Evolutionary conservation across 2,797 vertebrate genomes (phyloP).

Genomic region (Tragopan temminckii): DNA sequence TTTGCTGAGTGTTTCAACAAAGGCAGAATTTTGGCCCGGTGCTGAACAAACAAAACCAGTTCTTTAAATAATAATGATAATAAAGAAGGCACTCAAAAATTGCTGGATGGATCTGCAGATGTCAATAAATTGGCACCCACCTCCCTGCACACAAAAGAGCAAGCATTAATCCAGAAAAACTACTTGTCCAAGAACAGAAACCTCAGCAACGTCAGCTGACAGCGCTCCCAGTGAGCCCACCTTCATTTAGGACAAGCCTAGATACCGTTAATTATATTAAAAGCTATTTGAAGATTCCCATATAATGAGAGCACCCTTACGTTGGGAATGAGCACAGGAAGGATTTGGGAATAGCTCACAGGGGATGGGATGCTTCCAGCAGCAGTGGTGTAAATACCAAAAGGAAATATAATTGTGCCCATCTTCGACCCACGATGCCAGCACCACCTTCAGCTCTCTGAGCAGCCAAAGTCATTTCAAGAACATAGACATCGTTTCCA

Average conservation of each 20-base stretch:
- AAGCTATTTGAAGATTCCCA: not conserved
- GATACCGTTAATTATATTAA: not conserved
- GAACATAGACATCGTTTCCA: not conserved
- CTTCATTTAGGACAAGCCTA: not conserved
- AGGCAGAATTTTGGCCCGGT: not conserved
- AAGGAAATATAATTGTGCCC: rapidly evolving
- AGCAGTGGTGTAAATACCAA: not conserved
- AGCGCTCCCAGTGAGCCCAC: not conserved
- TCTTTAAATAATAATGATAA: too few relatives aligned
- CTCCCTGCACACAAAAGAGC: not conserved
- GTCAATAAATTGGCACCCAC: not conserved
- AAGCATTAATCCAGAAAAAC: not conserved
- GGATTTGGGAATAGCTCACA: not conserved
- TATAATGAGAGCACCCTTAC: not conserved
- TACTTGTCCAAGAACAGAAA: not conserved
- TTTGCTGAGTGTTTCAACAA: not conserved
- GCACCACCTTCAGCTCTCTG: not conserved
- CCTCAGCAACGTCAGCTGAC: rapidly evolving
- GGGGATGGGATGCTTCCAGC: not conserved
- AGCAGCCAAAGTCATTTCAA: not conserved
- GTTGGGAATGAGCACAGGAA: not conserved
- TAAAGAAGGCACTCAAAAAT: not conserved
- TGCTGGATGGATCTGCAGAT: not conserved
- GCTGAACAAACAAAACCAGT: not conserved
- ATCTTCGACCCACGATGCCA: not conserved